Evolutionary conservation across 2,888 invertebrate species (phyloP), one percentile per base, ranked within the genome.

Genomic region (Phorcus lineatus): DNA sequence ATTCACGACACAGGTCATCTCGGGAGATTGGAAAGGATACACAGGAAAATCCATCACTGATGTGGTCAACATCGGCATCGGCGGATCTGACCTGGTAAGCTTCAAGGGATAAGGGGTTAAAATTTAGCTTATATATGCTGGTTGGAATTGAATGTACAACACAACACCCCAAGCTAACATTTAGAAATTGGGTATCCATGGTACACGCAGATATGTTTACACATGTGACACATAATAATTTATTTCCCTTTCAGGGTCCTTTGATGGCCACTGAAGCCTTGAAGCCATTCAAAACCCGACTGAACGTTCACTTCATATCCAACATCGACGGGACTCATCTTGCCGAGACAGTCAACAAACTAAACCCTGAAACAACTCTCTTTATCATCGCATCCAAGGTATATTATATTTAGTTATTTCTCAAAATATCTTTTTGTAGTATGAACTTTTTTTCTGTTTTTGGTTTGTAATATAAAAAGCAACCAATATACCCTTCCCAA

Each of bases 301-400:
- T 98, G 3, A 96, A 96, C 87, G 95, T 96, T 74, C 98, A 99
- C 93, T 99, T 99, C 94, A 98, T 99, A 0, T 99, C 99, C 1
- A 99, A 99, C 93, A 98, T 99, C 90, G 99, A 99, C 94, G 99
- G 99, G 74, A 99, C 99, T 3, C 99, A 99, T 93, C 94, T 99
- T 90, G 98, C 97, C 0, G 98, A 99, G 93, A 97, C 97, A 3
- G 94, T 99, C 82, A 97, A 97, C 92, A 96, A 96, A 86, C 94
- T 99, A 40, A 95, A 96, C 94, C 96, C 98, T 0, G 99, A 99
- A 94, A 98, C 98, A 0, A 96, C 97, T 0, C 94, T 99, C 62
- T 99, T 99, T 94, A 98, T 99, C 92, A 97, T 99, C 91, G 99
- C 99, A 0, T 99, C 99, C 2, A 99, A 99, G 92, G 94, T 94